Evolutionary conservation across 1,140 invertebrate genomes (phyloP), one percentile per base, ranked within the genome.

Genomic region (Armadillidium nasatum): DNA sequence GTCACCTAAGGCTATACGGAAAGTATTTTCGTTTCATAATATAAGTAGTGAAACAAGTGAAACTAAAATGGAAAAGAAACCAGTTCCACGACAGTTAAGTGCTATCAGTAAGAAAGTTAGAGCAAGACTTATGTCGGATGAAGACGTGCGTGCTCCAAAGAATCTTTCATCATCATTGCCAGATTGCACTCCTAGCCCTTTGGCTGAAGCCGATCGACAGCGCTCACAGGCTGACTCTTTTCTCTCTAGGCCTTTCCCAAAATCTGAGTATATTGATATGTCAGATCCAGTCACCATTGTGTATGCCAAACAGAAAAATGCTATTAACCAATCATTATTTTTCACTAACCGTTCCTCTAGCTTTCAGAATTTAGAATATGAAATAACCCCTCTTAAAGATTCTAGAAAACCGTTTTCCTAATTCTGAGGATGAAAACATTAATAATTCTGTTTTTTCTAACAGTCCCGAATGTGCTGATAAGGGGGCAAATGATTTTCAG

Each of bases 251-350:
- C 50, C 33, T 33, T 33, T 33, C 33, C 33, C 33, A 33, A 33
- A 33, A 33, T 33, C 33, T 3, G 33, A 33, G 6, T 33, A 33
- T 33, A 33, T 33, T 33, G 33, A 60, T 13, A 60, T 15, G 19
- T 15, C 50, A 60, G 50, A 60, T 13, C 50, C 50, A 15, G 50
- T 60, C 19, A 60, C 50, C 11, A 19, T 60, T 15, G 50, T 60
- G 11, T 60, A 60, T 60, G 11, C 50, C 19, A 60, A 60, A 7
- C 11, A 60, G 50, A 60, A 60, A 19, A 13, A 19, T 4, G 50
- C 11, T 60, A 60, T 60, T 60, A 60, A 60, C 50, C 50, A 60
- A 60, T 13, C 50, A 60, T 60, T 19, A 60, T 60, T 60, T 60
- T 60, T 60, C 50, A 60, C 50, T 60, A 60, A 60, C 50, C 50